phyloP scores from a whole-genome alignment of 2,113 vertebrate species.

The Corythornis cristatus region DNA sequence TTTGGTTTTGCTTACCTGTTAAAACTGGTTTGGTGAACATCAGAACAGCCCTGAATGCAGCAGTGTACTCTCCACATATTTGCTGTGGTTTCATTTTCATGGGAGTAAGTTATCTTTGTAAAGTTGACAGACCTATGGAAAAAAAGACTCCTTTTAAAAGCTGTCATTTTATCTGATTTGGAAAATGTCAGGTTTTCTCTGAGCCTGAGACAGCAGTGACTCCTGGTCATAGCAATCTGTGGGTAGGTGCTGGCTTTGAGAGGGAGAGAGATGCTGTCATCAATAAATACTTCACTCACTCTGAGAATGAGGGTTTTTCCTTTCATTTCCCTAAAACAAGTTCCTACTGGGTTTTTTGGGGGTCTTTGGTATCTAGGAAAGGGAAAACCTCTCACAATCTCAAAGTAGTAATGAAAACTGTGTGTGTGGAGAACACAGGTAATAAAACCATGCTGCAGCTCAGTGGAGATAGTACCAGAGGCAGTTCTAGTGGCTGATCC shows the following conservation, averaged over 20 bases:
- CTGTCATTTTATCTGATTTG: not conserved
- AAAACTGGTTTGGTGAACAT: not conserved
- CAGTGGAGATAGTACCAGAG: not conserved
- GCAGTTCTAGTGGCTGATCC: not conserved
- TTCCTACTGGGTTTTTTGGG: not conserved
- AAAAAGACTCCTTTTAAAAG: not conserved
- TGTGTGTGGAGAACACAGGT: not conserved
- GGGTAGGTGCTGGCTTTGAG: not conserved
- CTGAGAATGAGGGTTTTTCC: not conserved
- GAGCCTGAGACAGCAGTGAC: not conserved
- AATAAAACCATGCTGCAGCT: not conserved
- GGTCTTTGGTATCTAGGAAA: not conserved
- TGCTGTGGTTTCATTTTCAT: not conserved
- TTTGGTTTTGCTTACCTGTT: not conserved
- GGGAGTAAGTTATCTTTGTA: not conserved
- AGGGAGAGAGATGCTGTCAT: not conserved
- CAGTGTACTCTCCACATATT: not conserved
- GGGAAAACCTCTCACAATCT: not conserved
- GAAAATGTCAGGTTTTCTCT: not conserved
- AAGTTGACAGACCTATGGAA: not conserved
- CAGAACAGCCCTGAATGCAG: not conserved
- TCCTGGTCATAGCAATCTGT: not conserved
- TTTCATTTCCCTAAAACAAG: not conserved
- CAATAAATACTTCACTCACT: not conserved
- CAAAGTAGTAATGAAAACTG: not conserved